Base-by-base conservation (phyloP, 2,113 vertebrate genomes). In the Callospermophilus lateralis region DNA sequence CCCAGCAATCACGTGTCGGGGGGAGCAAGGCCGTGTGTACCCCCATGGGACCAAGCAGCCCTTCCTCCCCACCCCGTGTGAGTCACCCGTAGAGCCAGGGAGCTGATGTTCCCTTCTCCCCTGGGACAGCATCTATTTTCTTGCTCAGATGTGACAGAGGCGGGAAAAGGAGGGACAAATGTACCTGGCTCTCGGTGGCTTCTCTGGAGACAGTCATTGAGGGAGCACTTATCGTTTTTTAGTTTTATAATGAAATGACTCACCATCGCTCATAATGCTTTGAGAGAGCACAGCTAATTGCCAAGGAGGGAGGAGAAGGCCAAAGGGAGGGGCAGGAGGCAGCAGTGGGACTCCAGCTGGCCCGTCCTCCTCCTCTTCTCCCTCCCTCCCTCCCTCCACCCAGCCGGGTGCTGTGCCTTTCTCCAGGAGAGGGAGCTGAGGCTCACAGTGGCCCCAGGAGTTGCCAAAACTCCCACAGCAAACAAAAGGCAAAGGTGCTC, bases 171-270 rank as follows among this genome's bases (percentile, higher is more conserved):
- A 74, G 61, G 79, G 39, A 78, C n/a, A 13, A 67, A 58, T 28
- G 70, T 70, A 72, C 51, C 73, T 53, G 28, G 79, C 28, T 48
- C 68, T 93, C 83, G 63, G 19, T 19, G 1, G 34, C 53, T 90
- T 89, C 93, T 94, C 84, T 73, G 68, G 58, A 95, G 67, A 90
- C 45, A 61, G 88, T 92, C 79, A 88, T 92, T 45, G 87, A 77
- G 55, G 89, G 58, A n/a, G 7, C 61, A 30, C 80, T 95, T 96
- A 26, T 12, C 81, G 22, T 63, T 61, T 42, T 90, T 58, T 87
- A 28, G 63, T 72, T 92, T 81, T 55, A 7, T 37, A 72, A 76
- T 90, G 79, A 81, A 91, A 30, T 90, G 93, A 89, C 70, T 96
- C 73, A 68, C 73, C 22, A 0, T 61, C 45, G 65, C 53, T 87